Base-by-base conservation (phyloP, 2,113 vertebrate genomes). In the Platichthys flesus region DNA sequence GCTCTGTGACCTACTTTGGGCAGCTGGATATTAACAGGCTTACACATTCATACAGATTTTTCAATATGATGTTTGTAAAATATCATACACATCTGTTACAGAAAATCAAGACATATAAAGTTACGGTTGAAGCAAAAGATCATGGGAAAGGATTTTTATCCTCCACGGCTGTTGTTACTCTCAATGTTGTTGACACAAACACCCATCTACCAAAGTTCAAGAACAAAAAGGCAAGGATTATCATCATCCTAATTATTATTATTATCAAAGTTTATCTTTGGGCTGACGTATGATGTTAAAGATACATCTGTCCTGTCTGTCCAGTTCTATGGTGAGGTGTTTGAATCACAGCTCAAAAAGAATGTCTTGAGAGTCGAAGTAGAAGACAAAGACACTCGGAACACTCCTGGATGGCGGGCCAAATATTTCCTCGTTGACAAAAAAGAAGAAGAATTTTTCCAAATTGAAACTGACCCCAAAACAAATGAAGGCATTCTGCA, bases 401-500 rank as follows among this genome's bases (percentile, higher is more conserved):
- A 92, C 0, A 95, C 94, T 2, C 45, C 93, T 5, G 95, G 85
- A 0, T 97, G 95, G 94, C 86, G 54, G 45, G 95, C 92, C 1
- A 83, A 89, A 14, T 96, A 95, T 78, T 85, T 10, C 62, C 87
- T 96, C 45, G 7, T 79, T 0, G 23, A 70, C 8, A 96, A 95
- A 51, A 94, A 96, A 1, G 90, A 96, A 42, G 90, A 90, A 0
- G 67, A 13, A 1, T 86, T 88, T 61, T 97, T 94, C 74, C 71
- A 88, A 60, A 69, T 97, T 26, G 57, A 69, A 55, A 95, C 95
- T 0, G 95, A 98, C 83, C 92, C 92, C 0, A 14, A 74, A 15
- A 96, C 95, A 59, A 96, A 95, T 10, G 94, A 96, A 23, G 96
- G 96, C 1, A 73, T 97, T 58, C 54, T 97, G 40, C 92, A 71